Evolutionary conservation across 2,797 vertebrate genomes (phyloP), one percentile per base, ranked within the genome.

Genomic region (Serranus cabrilla): DNA sequence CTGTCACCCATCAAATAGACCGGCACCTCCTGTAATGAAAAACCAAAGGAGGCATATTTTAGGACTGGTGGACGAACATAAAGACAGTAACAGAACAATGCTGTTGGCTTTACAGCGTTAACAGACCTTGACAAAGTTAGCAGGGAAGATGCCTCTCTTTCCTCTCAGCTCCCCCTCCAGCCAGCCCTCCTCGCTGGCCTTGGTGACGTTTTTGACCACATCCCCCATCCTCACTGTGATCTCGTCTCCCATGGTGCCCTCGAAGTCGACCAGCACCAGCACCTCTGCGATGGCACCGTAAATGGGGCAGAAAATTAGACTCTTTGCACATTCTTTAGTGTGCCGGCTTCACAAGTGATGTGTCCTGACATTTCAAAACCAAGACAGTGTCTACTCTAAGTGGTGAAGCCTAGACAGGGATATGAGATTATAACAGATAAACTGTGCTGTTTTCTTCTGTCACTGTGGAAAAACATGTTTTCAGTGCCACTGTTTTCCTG

Each of bases 221-320:
- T 97, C 96, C 3, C 96, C 96, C 0, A 77, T 89, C 14, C 42
- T 89, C 65, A 97, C 76, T 6, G 84, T 93, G 76, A 97, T 52
- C 92, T 98, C 96, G 37, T 96, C 95, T 2, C 52, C 82, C 81
- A 90, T 84, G 63, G 88, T 94, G 59, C 95, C 94, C 56, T 93
- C 88, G 65, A 97, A 97, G 89, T 95, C 93, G 2, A 95, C 68
- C 80, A 97, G 92, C 73, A 95, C 96, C 87, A 97, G 91, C 81
- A 96, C 95, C 94, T 97, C 97, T 95, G 54, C 73, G 69, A 69
- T 4, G 14, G 20, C 64, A 20, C 43, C 51, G 49, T 23, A 92
- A 92, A 84, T 85, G 49, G 82, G 84, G 83, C 85, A 87, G 78
- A 90, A 88, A 82, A 87, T 91, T 71, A 42, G 47, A 89, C 69